Evolutionary conservation across 2,888 invertebrate genomes (phyloP), one percentile per base, ranked within the genome.

Genomic region (Eristalis intricaria): DNA sequence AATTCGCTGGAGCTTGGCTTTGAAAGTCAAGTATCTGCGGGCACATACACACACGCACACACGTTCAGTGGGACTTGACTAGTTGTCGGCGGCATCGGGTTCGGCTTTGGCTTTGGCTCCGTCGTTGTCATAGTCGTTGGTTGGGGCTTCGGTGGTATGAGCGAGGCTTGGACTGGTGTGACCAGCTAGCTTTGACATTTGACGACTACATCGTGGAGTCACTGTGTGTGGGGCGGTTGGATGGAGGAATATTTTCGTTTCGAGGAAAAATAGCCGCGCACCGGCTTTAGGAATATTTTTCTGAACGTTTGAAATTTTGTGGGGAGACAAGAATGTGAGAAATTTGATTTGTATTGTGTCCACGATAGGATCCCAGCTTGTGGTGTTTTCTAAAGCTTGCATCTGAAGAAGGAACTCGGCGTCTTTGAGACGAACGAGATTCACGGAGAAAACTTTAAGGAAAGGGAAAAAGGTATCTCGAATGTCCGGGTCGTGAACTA

Each of bases 21-120:
- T 83, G 83, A 83, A 83, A 83, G 75, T 79, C 50, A 83, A 87
- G 85, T 70, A 76, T 82, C 32, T 64, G 43, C 69, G 32, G 10
- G 8, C 32, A 8, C 32, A 81, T 35, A 58, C n/a, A 19, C 50
- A 50, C 8, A 19, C 8, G 2, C n/a, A 5, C 43, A 5, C 40
- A 43, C 43, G 10, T 43, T 43, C 43, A 4, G 43, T n/a, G 43
- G 50, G 50, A 50, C 50, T 50, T 50, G 19, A 5, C 50, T 50
- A 50, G 23, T 50, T 61, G 35, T 63, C 15, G 69, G 10, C 63
- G 13, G 69, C 23, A 60, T 13, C 32, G 32, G 32, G 7, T 5
- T 32, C 32, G 32, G 32, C 5, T 61, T 29, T 29, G 38, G 5
- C 40, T 19, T 56, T 40, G 26, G 64, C 35, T 50, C 15, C 15